Evolutionary conservation across 2,113 vertebrate genomes (phyloP).

Genomic region (Ammodramus savannarum): DNA sequence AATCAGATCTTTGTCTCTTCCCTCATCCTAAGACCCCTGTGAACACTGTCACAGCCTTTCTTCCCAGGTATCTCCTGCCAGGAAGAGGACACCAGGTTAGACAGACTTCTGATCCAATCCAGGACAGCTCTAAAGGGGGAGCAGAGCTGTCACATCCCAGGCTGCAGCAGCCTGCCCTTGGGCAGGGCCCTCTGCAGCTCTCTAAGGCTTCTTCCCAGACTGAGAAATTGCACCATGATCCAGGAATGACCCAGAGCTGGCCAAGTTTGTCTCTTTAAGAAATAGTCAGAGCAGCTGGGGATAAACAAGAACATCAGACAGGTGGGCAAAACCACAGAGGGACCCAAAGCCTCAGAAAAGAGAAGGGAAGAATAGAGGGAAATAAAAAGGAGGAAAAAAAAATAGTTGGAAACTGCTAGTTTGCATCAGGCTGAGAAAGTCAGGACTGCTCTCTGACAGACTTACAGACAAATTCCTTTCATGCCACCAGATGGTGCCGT

Average conservation of each 20-base stretch:
- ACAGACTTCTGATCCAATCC: neutral
- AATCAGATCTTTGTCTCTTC: too few relatives aligned
- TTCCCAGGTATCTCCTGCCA: neutral
- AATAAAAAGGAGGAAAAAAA: neutral
- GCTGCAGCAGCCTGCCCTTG: neutral
- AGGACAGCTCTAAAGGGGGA: neutral
- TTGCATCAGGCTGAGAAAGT: neutral
- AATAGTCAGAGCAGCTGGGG: neutral
- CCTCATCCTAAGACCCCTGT: too few relatives aligned
- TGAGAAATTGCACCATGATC: neutral
- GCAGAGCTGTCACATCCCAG: neutral
- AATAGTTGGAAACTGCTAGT: neutral
- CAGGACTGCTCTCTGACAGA: neutral
- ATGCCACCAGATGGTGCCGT: conserved; percentile 41
- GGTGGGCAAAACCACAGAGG: neutral
- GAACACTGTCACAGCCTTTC: too few relatives aligned
- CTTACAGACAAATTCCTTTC: neutral
- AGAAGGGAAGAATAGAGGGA: accelerated
- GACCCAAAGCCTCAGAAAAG: neutral
- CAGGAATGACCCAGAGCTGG: neutral
- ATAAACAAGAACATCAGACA: neutral
- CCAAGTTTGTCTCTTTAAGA: neutral
- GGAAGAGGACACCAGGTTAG: neutral
- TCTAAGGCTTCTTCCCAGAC: accelerated
- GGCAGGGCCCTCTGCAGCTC: neutral